A percentile compares a stretch with the other conserved stretches of the same genome.
Evolutionary conservation across 2,113 vertebrate genomes (phyloP).

Genomic region (Pholis gunnellus): DNA sequence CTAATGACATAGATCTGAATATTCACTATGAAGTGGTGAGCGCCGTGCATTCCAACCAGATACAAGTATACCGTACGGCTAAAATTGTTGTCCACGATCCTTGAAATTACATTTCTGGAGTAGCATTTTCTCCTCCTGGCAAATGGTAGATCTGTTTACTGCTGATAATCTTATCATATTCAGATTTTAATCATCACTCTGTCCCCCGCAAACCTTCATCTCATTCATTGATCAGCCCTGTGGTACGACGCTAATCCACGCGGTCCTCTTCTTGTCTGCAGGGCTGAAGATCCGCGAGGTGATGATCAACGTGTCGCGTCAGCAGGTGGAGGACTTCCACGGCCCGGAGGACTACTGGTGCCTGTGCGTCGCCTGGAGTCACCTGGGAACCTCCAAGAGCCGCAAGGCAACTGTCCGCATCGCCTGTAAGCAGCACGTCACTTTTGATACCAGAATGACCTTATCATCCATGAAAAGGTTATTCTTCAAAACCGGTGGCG

Average conservation of each 20-base stretch:
- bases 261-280: slow-evolving; percentile 67
- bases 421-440: slow-evolving; percentile 89
- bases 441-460: slow-evolving; percentile 39
- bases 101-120: slow-evolving; percentile 14
- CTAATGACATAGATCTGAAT: slow-evolving; percentile 5
- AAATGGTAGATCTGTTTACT: slow-evolving; percentile 57
- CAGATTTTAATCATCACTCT: slow-evolving; percentile 50
- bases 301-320: slow-evolving; percentile 95
- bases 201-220: slow-evolving; percentile 41
- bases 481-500: neutral
- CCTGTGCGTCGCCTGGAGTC: slow-evolving; percentile 97
- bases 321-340: slow-evolving; percentile 98
- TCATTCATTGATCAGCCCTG: slow-evolving; percentile 29
- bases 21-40: neutral
- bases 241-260: slow-evolving; percentile 45
- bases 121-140: slow-evolving; percentile 29
- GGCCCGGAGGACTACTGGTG: slow-evolving; percentile 98
- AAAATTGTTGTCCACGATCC: slow-evolving; percentile 23
- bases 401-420: slow-evolving; percentile 95
- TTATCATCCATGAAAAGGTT: slow-evolving; percentile 39
- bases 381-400: slow-evolving; percentile 96
- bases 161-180: slow-evolving; percentile 71
- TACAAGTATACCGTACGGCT: neutral
- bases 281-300: slow-evolving; percentile 94
- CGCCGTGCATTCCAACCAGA: neutral